phyloP scores from a whole-genome alignment of 2,113 vertebrate species.

The Phalacrocorax pelagicus region DNA sequence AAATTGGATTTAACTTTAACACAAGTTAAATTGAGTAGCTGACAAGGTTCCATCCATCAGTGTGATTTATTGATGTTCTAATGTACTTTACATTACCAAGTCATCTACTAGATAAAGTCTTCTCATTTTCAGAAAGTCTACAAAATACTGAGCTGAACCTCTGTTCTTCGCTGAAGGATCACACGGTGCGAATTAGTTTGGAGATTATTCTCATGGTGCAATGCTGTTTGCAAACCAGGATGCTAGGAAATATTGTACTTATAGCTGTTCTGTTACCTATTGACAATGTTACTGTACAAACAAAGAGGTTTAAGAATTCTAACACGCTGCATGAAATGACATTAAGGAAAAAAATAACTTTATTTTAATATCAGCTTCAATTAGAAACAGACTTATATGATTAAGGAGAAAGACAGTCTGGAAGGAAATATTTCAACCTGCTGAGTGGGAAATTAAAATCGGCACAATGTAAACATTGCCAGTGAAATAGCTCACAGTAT shows the following conservation, averaged over 20 bases:
- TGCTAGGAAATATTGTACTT: not conserved
- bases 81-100: not conserved
- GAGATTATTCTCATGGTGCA: not conserved
- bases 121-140: constrained; percentile 5
- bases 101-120: not conserved
- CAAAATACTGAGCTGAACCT: not conserved
- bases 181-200: not conserved
- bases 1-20: not conserved
- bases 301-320: not conserved
- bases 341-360: not conserved
- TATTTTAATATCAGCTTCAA: not conserved
- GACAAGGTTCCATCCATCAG: not conserved
- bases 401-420: not conserved
- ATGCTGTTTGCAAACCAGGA: not conserved
- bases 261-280: not conserved
- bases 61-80: not conserved
- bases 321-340: not conserved
- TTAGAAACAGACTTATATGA: not conserved
- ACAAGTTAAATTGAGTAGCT: not conserved
- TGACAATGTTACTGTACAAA: not conserved
- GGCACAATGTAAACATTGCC: not conserved
- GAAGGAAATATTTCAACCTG: constrained; percentile 35
- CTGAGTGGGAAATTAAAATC: constrained; percentile 47
- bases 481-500: not conserved
- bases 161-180: not conserved